These are phyloP conservation scores for Epinephelus malabaricus DNA, from an alignment of 2,797 vertebrate genomes.

Conservation along the genomic window DNA sequence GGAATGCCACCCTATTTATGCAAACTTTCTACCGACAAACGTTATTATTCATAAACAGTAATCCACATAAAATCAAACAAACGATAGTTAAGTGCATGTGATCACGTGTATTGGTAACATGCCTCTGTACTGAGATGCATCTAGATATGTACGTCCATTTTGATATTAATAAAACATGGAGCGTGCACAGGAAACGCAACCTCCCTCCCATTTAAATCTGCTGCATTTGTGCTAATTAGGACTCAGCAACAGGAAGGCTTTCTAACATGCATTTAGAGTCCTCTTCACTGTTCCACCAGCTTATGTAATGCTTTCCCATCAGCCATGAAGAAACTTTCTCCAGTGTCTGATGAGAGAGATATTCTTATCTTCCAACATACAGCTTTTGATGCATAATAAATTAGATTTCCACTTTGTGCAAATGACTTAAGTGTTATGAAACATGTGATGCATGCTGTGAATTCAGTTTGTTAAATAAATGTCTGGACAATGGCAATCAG, in stretches of 20 bases:
- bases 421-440: conserved; percentile 22
- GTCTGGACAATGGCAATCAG: neutral
- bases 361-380: conserved; percentile 52
- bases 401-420: conserved; percentile 45
- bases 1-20: neutral
- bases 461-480: conserved; percentile 11
- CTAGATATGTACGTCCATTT: conserved; percentile 44
- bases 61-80: conserved; percentile 11
- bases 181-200: conserved; percentile 54
- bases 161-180: conserved; percentile 77
- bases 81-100: neutral
- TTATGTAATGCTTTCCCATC: conserved; percentile 59
- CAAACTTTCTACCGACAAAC: neutral
- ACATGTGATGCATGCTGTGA: neutral
- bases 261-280: conserved; percentile 61
- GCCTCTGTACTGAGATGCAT: conserved; percentile 14
- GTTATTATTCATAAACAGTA: neutral
- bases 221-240: conserved; percentile 77
- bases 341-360: conserved; percentile 48
- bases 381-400: conserved; percentile 44
- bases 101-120: neutral
- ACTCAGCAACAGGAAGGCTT: conserved; percentile 60
- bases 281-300: conserved; percentile 29
- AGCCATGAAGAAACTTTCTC: conserved; percentile 38
- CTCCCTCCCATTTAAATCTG: conserved; percentile 50